Base-by-base conservation (phyloP, 2,888 invertebrate genomes). In the Linyphia triangularis region DNA sequence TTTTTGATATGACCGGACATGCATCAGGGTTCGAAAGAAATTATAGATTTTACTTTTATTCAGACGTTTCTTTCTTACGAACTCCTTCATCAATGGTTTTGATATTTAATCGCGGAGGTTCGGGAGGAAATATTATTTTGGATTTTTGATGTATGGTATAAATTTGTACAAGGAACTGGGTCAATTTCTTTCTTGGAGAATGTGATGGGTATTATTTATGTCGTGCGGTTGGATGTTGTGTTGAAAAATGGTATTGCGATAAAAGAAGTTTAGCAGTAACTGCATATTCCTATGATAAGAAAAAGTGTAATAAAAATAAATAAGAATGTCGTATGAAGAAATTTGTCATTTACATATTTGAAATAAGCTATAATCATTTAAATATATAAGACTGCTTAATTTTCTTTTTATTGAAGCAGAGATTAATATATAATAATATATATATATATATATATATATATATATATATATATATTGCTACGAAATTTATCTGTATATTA, bases 1-100 rank as follows among this genome's bases (percentile, higher is more conserved):
- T 77, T 77, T 85, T 67, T 85, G 75, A 77, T 77, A 73, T 83
- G 83, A 75, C 73, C 28, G 61, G 83, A 65, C 84, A 85, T 85
- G 84, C 67, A 75, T 85, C 77, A 77, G 59, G 65, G 69, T 85
- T 77, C 77, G 67, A 77, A 67, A 67, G 84, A 77, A 82, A 75
- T 85, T 85, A 85, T 85, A 51, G 75, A 75, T 69, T 85, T 85
- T 77, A 13, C 59, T 77, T 83, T 81, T 81, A 81, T 70, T 70
- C 22, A 37, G 24, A 7, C 77, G 26, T 77, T 59, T 77, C 59
- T 67, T 79, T 79, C 33, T 30, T 22, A n/a, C n/a, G n/a, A n/a
- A n/a, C 51, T 63, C 33, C 24, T 43, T 43, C 65, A 40, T 59
- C 43, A 61, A 67, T 51, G 43, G 43, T 79, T 79, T 79, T 65